Percentiles rank a stretch among this genome's conserved stretches.
These are phyloP conservation scores for Hydrotaea diabolus DNA, from an alignment of 2,888 invertebrate species.

Conservation along the genomic window DNA sequence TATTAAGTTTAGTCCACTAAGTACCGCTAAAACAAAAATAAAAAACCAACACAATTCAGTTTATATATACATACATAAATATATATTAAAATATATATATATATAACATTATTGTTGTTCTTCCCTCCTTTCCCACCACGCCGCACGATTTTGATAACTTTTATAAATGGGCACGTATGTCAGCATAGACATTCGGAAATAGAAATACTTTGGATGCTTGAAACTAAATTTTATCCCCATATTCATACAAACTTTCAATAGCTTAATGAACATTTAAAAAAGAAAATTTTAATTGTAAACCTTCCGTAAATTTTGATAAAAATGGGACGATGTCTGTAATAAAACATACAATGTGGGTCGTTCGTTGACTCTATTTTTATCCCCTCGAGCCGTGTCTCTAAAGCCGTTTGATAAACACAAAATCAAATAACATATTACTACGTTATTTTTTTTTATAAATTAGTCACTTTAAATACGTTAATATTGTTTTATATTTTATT, in stretches of 20 bases:
- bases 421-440: neutral
- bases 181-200: neutral
- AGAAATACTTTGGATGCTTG: neutral
- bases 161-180: neutral
- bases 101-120: neutral
- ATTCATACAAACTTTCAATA: too few species aligned
- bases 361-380: neutral
- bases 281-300: too few species aligned
- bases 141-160: neutral
- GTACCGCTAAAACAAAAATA: constrained; percentile 38
- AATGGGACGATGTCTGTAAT: too few species aligned
- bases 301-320: too few species aligned
- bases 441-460: neutral
- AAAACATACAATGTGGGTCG: neutral
- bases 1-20: constrained; percentile 56
- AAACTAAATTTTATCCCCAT: too few species aligned
- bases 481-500: neutral
- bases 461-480: constrained; percentile 4
- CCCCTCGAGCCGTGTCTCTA: neutral
- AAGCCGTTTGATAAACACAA: neutral
- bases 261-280: too few species aligned
- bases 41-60: constrained; percentile 35
- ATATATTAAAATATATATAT: neutral
- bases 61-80: constrained; percentile 39
- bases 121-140: too few species aligned